These are phyloP conservation scores for Parapsyche elsis DNA, from an alignment of 1,140 invertebrate genomes.

Conservation along the genomic window DNA sequence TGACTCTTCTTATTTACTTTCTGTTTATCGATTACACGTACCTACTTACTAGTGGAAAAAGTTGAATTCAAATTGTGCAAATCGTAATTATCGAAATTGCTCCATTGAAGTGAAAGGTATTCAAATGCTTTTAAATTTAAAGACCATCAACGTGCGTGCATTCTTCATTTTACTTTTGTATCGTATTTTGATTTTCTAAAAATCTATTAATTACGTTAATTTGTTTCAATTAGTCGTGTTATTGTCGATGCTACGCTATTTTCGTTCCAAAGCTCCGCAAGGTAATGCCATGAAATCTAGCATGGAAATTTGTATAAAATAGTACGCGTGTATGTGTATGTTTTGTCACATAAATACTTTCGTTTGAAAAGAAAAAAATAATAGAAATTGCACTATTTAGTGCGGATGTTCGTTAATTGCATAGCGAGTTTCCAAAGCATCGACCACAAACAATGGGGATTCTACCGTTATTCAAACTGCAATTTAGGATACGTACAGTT, in stretches of 20 bases:
- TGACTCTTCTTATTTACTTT: conserved; percentile 3
- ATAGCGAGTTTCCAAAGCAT: conserved; percentile 3
- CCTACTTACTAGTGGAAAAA: neutral
- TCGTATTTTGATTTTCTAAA: too few species aligned
- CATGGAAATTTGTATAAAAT: too few species aligned
- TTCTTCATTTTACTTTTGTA: too few species aligned
- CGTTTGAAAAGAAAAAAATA: conserved; percentile 2
- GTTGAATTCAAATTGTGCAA: conserved; percentile 1
- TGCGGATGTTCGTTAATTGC: conserved; percentile 1
- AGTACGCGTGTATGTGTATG: too few species aligned
- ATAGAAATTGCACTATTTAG: conserved; percentile 16
- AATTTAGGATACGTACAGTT: too few species aligned
- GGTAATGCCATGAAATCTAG: too few species aligned
- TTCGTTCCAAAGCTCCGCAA: too few species aligned
- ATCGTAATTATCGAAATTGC: conserved; percentile 12
- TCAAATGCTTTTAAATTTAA: neutral
- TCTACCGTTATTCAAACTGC: neutral
- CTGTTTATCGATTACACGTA: neutral
- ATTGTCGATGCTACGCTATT: too few species aligned
- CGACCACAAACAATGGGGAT: neutral
- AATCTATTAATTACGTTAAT: too few species aligned
- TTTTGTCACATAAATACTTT: neutral
- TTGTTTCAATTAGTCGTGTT: too few species aligned
- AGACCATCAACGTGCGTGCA: too few species aligned
- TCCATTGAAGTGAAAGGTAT: conserved; percentile 20